phyloP scores from a whole-genome alignment of 1,140 invertebrate genomes.

The Drosophila punjabiensis region DNA sequence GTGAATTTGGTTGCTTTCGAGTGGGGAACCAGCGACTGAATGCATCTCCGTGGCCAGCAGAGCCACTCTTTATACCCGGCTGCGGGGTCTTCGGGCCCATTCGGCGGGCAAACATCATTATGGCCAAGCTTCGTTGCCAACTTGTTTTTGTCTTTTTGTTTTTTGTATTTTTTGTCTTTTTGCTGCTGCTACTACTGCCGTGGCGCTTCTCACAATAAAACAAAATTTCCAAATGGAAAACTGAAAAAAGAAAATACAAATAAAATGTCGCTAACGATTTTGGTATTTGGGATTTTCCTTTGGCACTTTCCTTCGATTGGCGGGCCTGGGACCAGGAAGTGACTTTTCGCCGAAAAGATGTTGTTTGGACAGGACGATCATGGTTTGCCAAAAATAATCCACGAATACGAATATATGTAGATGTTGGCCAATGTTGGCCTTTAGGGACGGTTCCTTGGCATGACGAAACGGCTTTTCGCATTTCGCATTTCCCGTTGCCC shows the following conservation, averaged over 20 bases:
- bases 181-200: conserved; percentile 2
- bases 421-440: conserved; percentile 3
- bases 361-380: conserved; percentile 27
- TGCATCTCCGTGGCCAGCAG: conserved; percentile 73
- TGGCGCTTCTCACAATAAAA: conserved; percentile 71
- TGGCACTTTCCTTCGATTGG: conserved; percentile 66
- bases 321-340: conserved; percentile 71
- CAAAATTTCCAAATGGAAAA: conserved; percentile 56
- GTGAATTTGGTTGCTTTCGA: conserved; percentile 85
- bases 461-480: conserved; percentile 34
- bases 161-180: conserved; percentile 8
- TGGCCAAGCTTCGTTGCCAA: conserved; percentile 68
- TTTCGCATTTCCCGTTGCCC: conserved; percentile 45
- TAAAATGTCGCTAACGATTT: conserved; percentile 81
- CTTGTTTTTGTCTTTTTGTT: conserved; percentile 56
- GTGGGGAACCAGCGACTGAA: conserved; percentile 85
- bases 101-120: conserved; percentile 64
- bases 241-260: conserved; percentile 47
- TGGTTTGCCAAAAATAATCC: conserved; percentile 10
- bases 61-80: conserved; percentile 82
- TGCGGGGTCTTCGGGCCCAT: conserved; percentile 37
- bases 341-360: conserved; percentile 38
- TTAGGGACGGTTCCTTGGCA: conserved; percentile 28
- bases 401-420: conserved; percentile 1
- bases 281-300: conserved; percentile 70